Base-by-base conservation (phyloP, 2,113 vertebrate species). In the Burhinus oedicnemus region DNA sequence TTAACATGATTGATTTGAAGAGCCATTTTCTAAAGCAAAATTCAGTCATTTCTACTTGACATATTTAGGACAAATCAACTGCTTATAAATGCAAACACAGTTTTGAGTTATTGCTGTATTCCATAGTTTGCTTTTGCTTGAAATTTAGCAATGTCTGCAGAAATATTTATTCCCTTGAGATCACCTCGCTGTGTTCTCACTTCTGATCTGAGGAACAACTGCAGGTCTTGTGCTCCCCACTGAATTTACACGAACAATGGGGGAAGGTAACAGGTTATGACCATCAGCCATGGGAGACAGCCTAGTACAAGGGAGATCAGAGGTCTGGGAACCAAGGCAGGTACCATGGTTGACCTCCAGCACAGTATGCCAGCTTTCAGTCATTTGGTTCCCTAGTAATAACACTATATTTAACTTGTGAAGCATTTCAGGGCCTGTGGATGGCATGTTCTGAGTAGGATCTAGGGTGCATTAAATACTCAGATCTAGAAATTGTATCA, bases 31-130 rank as follows among this genome's bases (percentile, higher is more conserved):
- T 55, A 86, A 86, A 83, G 74, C 8, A 90, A 94, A 89, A 83
- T 60, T 83, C 54, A 88, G 60, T 78, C 80, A 71, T 94, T 97
- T 83, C 32, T 87, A 11, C n/a, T 75, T 86, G 51, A 51, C 21
- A 0, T 89, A 87, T 92, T 93, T 89, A 88, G 92, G 76, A 81
- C 79, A 94, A 89, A 92, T 93, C 80, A 93, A 45, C 45, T 40
- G 8, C 23, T 88, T 90, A 87, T 47, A 90, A 96, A 89, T 78
- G 55, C 20, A 89, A 87, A 55, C 12, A 42, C 7, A 1, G 0
- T 58, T 96, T 68, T 87, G 49, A 74, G 26, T 75, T 77, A 51
- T 58, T 65, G 15, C 22, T 85, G 8, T 85, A 47, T 86, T 74
- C 42, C 47, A 25, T 11, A 80, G 32, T 11, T 40, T 45, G 5